Evolutionary conservation across 2,113 vertebrate genomes (phyloP).

Genomic region (Taxidea taxus): DNA sequence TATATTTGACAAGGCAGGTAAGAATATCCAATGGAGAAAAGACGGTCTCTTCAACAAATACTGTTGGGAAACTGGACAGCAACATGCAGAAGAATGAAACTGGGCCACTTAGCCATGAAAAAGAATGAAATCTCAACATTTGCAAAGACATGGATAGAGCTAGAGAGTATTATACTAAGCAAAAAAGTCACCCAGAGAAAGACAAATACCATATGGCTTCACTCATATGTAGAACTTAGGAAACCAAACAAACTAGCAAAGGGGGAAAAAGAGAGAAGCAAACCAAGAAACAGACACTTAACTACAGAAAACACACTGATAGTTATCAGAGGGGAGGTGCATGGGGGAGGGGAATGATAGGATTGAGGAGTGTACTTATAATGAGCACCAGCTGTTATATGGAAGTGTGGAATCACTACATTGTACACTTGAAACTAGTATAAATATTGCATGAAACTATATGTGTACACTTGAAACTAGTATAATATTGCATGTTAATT

Average conservation of each 20-base stretch:
- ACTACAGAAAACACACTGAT: background rate
- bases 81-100: background rate
- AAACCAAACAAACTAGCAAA: background rate
- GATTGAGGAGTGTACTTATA: background rate
- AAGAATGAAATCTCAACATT: background rate
- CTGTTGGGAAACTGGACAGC: background rate
- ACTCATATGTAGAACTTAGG: background rate
- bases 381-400: background rate
- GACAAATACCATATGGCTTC: background rate
- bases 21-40: background rate
- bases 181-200: background rate
- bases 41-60: background rate
- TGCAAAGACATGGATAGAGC: background rate
- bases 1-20: background rate
- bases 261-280: background rate
- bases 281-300: background rate
- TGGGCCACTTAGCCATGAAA: background rate
- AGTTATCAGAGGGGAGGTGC: too few relatives aligned
- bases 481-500: too few relatives aligned
- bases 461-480: too few relatives aligned
- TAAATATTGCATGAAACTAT: background rate
- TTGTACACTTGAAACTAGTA: too few relatives aligned
- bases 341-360: too few relatives aligned
- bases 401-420: background rate
- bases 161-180: background rate